These are phyloP conservation scores for Cyprinodon variegatus DNA, from an alignment of 2,113 vertebrate genomes.

Conservation along the genomic window DNA sequence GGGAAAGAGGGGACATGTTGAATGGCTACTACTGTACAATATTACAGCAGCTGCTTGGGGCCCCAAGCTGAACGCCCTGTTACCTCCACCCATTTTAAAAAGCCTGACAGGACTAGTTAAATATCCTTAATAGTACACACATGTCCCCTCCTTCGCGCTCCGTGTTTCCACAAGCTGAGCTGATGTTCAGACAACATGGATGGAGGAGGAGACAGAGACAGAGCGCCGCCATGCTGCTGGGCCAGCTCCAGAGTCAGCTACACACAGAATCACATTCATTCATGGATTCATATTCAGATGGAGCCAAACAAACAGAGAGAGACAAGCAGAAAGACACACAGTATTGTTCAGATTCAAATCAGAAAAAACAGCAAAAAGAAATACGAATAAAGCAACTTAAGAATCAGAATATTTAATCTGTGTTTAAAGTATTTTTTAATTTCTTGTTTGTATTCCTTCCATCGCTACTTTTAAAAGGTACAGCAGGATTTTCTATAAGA, in stretches of 20 bases:
- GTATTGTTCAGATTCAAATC: conserved; percentile 18
- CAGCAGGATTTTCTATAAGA: background rate
- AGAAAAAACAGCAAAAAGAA: conserved; percentile 23
- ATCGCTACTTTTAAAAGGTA: background rate
- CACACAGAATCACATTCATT: conserved; percentile 21
- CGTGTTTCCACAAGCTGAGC: conserved; percentile 74
- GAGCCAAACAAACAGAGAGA: background rate
- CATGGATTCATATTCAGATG: background rate
- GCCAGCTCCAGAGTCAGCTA: conserved; percentile 69
- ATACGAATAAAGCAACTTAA: background rate
- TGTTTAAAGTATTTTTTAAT: background rate
- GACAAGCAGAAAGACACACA: conserved; percentile 19
- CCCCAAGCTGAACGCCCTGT: too few species aligned
- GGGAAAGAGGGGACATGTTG: too few species aligned
- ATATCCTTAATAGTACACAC: conserved; percentile 55
- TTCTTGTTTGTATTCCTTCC: background rate
- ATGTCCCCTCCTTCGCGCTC: conserved; percentile 61
- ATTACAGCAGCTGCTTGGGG: too few species aligned
- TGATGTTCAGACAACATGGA: conserved; percentile 74
- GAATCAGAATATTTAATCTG: background rate
- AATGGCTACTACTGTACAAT: too few species aligned
- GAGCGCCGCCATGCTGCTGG: conserved; percentile 66
- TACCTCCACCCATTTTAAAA: background rate
- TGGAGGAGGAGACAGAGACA: conserved; percentile 67
- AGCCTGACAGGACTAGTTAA: conserved; percentile 29